Percentiles rank a stretch among this genome's conserved stretches.
These are phyloP conservation scores for Acanthopagrus latus DNA, from an alignment of 2,797 vertebrate genomes.

Conservation along the genomic window DNA sequence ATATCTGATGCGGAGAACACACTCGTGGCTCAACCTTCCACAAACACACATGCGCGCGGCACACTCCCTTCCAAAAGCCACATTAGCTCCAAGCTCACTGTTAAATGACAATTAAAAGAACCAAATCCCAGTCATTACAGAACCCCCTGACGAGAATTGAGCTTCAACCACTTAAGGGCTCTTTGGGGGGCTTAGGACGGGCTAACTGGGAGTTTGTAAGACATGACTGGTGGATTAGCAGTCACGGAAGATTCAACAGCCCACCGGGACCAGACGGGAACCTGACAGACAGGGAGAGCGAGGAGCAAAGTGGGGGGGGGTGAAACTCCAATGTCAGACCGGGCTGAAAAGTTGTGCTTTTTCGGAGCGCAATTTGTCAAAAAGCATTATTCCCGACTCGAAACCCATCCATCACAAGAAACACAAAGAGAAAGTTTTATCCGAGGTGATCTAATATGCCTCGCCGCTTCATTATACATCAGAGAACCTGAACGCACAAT, in stretches of 20 bases:
- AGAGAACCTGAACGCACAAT: neutral
- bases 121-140: constrained; percentile 83
- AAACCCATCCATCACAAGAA: neutral
- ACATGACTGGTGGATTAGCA: constrained; percentile 73
- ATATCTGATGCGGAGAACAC: constrained; percentile 43
- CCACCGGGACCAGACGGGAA: constrained; percentile 36
- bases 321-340: neutral
- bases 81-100: constrained; percentile 60
- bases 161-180: constrained; percentile 77
- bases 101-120: constrained; percentile 88
- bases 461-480: constrained; percentile 22
- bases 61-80: constrained; percentile 33
- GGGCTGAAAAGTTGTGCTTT: neutral
- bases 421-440: constrained; percentile 28
- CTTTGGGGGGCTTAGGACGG: constrained; percentile 68
- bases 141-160: constrained; percentile 69
- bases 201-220: constrained; percentile 68
- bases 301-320: no score
- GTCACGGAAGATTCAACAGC: constrained; percentile 74
- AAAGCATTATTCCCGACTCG: neutral
- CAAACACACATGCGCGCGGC: constrained; percentile 4
- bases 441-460: constrained; percentile 16
- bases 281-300: constrained; percentile 9
- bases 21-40: constrained; percentile 26
- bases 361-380: neutral